These are phyloP conservation scores for Mythimna albipuncta DNA, from an alignment of 2,888 invertebrate genomes.

Conservation along the genomic window DNA sequence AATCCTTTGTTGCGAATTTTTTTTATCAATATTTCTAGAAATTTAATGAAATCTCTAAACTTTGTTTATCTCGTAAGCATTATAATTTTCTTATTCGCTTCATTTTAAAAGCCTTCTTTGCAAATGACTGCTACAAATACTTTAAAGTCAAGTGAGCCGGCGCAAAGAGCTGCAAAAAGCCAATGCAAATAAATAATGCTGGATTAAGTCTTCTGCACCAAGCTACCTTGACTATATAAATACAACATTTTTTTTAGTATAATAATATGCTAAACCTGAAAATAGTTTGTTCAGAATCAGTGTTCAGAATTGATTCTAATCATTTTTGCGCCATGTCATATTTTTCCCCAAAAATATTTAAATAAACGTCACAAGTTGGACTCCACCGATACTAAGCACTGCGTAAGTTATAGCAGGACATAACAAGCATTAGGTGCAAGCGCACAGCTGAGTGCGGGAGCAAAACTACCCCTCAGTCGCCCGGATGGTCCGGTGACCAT, in stretches of 20 bases:
- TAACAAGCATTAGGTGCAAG: too few species aligned
- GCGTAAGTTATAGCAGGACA: too few species aligned
- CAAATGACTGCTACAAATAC: conserved; percentile 15
- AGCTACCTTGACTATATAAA: not conserved
- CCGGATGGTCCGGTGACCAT: too few species aligned
- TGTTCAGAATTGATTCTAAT: too few species aligned
- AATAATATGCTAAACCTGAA: too few species aligned
- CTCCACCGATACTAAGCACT: too few species aligned
- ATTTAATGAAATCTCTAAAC: not conserved
- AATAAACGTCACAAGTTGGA: too few species aligned
- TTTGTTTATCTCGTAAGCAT: not conserved
- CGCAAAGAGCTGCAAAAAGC: conserved; percentile 10
- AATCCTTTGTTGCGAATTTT: not conserved
- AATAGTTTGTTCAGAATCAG: too few species aligned
- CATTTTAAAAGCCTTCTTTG: conserved; percentile 17
- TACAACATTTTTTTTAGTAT: not conserved
- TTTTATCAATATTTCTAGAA: not conserved
- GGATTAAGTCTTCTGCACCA: not conserved
- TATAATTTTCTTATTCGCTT: not conserved
- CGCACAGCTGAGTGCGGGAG: too few species aligned
- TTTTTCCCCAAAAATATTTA: too few species aligned
- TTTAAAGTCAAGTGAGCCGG: not conserved
- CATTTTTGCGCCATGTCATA: too few species aligned
- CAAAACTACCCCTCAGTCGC: too few species aligned
- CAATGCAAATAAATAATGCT: conserved; percentile 3